phyloP scores from a whole-genome alignment of 92 coral and sea anemone species.

The Porites rus region DNA sequence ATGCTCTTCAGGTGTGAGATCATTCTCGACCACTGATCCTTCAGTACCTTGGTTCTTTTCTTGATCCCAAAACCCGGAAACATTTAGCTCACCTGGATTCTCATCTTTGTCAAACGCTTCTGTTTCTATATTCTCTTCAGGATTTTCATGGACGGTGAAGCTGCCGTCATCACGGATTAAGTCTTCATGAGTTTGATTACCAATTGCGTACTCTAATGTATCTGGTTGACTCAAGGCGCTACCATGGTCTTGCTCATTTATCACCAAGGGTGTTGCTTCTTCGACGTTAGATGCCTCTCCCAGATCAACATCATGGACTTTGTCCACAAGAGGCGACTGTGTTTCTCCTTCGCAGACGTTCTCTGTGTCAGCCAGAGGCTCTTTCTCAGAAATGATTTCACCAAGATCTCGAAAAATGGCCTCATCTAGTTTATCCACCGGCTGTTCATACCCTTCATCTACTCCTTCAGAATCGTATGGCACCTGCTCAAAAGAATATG shows the following conservation, averaged over 20 bases:
- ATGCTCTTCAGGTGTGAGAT: not conserved
- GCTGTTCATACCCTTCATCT: not conserved
- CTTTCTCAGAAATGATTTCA: not conserved
- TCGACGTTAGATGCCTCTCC: not conserved
- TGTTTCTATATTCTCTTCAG: not conserved
- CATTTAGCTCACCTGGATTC: not conserved
- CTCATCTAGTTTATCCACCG: not conserved
- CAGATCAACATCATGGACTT: not conserved
- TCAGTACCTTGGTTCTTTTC: not conserved
- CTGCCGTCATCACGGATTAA: not conserved
- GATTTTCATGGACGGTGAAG: not conserved
- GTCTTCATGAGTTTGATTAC: not conserved
- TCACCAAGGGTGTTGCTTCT: not conserved
- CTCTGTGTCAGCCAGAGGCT: not conserved
- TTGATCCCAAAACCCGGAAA: constrained; percentile 2
- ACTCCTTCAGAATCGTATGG: not conserved
- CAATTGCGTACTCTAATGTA: not conserved
- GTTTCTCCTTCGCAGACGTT: not conserved
- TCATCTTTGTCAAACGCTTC: not conserved
- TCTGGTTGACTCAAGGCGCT: not conserved
- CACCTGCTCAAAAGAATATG: not conserved
- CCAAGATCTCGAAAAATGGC: not conserved
- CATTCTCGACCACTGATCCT: not conserved
- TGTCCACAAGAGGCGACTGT: not conserved
- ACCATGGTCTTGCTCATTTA: not conserved